Percentiles rank a stretch among this genome's conserved stretches.
phyloP scores from a whole-genome alignment of 2,113 vertebrate species.

The Ceratotherium simum region DNA sequence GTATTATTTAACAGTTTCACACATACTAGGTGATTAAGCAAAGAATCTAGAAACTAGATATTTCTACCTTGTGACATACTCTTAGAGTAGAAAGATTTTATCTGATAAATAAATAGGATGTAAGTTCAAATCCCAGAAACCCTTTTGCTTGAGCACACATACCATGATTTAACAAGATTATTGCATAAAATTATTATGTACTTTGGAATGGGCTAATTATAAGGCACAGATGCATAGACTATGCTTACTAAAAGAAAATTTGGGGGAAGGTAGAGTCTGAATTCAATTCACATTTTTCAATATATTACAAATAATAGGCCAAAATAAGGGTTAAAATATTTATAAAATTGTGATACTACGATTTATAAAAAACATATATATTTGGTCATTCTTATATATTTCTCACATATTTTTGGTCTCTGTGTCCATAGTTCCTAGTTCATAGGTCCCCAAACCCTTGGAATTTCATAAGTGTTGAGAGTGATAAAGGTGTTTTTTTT shows the following conservation, averaged over 20 bases:
- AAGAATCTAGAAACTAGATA: background rate
- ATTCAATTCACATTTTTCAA: background rate
- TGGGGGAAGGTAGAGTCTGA: background rate
- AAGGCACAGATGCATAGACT: background rate
- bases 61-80: background rate
- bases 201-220: background rate
- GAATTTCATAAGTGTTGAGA: background rate
- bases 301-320: background rate
- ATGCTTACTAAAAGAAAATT: background rate
- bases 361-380: background rate
- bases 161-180: background rate
- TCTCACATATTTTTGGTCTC: background rate
- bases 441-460: background rate
- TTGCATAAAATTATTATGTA: background rate
- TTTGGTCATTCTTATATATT: background rate
- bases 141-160: background rate
- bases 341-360: background rate
- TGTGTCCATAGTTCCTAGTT: background rate
- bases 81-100: background rate
- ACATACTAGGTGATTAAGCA: conserved; percentile 8
- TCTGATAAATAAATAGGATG: conserved; percentile 28
- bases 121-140: background rate
- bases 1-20: conserved; percentile 3
- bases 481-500: background rate
- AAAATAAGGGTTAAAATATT: background rate